Conservation (phyloP, 2,113 vertebrate genomes). For the Myotis lucifugus region DNA sequence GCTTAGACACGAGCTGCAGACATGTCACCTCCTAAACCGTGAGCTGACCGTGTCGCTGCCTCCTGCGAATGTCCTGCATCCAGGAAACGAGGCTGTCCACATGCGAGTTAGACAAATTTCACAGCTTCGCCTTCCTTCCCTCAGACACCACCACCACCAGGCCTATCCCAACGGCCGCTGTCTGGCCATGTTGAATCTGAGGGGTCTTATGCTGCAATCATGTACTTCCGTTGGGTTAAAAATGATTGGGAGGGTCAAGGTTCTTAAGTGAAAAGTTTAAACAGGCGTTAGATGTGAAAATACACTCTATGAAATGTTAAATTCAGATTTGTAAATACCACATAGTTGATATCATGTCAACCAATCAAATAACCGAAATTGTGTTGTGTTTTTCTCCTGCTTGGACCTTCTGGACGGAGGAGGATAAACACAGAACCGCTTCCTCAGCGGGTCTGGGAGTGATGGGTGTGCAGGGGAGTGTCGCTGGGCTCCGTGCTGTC, state of each 20-base stretch:
- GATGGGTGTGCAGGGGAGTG: not conserved
- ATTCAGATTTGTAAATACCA: constrained; percentile 7
- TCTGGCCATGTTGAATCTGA: constrained; percentile 29
- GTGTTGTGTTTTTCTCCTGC: not conserved
- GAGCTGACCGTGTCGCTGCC: constrained; percentile 27
- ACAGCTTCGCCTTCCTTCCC: constrained; percentile 49
- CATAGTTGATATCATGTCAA: not conserved
- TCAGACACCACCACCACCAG: constrained; percentile 45
- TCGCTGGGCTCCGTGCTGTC: not conserved
- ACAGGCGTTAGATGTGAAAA: not conserved
- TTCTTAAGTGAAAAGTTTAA: not conserved
- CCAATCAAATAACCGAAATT: not conserved
- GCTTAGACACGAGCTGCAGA: constrained; percentile 75
- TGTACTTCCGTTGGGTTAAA: constrained; percentile 12
- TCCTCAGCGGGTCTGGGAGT: not conserved
- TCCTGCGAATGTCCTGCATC: constrained; percentile 61
- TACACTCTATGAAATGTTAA: not conserved
- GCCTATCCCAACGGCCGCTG: not conserved
- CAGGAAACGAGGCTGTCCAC: constrained; percentile 44
- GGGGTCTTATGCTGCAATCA: not conserved
- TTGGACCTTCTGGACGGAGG: not conserved
- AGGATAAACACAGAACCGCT: not conserved
- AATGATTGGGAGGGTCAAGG: not conserved
- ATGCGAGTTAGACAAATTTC: constrained; percentile 29
- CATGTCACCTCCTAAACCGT: constrained; percentile 73